Percentiles rank a stretch among this genome's conserved stretches.
These are phyloP conservation scores for Carcina quercana DNA, from an alignment of 2,888 invertebrate species.

Conservation along the genomic window DNA sequence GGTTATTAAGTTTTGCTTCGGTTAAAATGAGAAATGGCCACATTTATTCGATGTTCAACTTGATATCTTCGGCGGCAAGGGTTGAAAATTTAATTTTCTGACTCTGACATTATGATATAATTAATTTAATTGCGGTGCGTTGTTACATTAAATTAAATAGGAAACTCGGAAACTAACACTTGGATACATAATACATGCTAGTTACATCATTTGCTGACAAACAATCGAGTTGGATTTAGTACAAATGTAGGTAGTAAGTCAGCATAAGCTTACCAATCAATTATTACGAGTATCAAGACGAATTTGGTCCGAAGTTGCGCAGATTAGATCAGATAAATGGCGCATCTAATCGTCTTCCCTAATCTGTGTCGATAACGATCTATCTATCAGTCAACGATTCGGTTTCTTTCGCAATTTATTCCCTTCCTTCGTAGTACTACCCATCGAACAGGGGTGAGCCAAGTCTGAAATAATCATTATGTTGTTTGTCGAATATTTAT, in stretches of 20 bases:
- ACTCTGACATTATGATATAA: conserved; percentile 53
- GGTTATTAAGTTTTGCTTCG: conserved; percentile 72
- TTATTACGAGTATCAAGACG: conserved; percentile 25
- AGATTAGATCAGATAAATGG: conserved; percentile 39
- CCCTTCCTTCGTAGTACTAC: conserved; percentile 8
- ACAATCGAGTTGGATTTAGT: background rate
- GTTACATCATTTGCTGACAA: background rate
- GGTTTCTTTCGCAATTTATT: conserved; percentile 18
- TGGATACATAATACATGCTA: no score
- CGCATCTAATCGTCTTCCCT: conserved; percentile 32
- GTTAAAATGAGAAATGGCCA: conserved; percentile 68
- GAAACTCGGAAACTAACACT: no score
- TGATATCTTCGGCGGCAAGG: conserved; percentile 60
- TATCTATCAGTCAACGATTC: conserved; percentile 22
- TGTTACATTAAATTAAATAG: conserved; percentile 1
- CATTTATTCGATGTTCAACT: conserved; percentile 66
- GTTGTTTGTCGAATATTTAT: no score
- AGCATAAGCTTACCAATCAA: conserved; percentile 20
- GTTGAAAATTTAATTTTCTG: conserved; percentile 66
- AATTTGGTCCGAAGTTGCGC: conserved; percentile 21
- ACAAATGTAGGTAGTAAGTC: conserved; percentile 2
- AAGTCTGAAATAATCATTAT: no score
- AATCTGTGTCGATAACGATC: conserved; percentile 32
- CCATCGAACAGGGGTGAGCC: conserved; percentile 1
- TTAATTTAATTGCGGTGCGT: conserved; percentile 51